These are phyloP conservation scores for Trisateles emortualis DNA, from an alignment of 2,888 invertebrate genomes.

Conservation along the genomic window DNA sequence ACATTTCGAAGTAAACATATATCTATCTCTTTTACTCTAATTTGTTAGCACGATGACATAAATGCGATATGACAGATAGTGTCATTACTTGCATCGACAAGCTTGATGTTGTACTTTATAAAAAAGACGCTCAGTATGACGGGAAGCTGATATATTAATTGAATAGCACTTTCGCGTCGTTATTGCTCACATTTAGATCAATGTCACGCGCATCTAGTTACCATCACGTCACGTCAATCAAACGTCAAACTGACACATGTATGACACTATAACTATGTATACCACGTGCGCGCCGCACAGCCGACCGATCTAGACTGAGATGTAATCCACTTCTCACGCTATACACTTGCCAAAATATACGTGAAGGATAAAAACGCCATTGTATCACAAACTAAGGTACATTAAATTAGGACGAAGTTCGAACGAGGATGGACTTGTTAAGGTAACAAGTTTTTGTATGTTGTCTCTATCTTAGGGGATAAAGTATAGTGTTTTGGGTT, in stretches of 20 bases:
- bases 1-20: no score
- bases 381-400: constrained; percentile 68
- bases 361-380: constrained; percentile 68
- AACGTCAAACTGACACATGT: constrained; percentile 54
- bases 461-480: constrained; percentile 42
- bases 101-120: no score
- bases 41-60: no score
- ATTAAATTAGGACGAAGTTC: constrained; percentile 62
- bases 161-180: no score
- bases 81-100: no score
- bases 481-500: constrained; percentile 37
- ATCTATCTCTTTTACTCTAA: no score
- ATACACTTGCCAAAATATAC: constrained; percentile 68
- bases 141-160: no score
- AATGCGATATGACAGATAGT: no score
- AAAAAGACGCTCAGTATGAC: no score
- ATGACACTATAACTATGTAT: constrained; percentile 50
- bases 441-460: constrained; percentile 50
- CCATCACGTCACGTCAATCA: constrained; percentile 54
- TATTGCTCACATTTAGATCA: no score
- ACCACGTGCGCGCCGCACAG: constrained; percentile 71
- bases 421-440: constrained; percentile 53
- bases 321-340: constrained; percentile 64
- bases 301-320: constrained; percentile 77
- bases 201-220: constrained; percentile 45